These are phyloP conservation scores for Drosophila pachea DNA, from an alignment of 1,140 invertebrate genomes.

Conservation along the genomic window DNA sequence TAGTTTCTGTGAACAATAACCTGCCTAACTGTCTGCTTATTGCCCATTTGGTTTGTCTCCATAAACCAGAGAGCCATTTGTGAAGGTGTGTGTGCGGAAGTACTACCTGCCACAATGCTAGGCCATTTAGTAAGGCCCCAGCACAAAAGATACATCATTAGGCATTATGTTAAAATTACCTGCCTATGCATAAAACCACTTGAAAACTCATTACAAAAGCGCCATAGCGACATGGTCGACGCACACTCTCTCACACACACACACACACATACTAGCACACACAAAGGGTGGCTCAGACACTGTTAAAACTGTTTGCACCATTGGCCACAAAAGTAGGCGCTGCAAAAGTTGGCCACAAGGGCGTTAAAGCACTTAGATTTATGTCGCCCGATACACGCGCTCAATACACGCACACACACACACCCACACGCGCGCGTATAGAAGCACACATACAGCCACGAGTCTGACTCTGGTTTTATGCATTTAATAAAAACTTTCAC, in stretches of 20 bases:
- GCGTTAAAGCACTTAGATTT: slow-evolving; percentile 77
- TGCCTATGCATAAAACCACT: slow-evolving; percentile 73
- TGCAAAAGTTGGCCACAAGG: slow-evolving; percentile 61
- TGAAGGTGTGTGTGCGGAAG: neutral
- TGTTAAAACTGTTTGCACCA: slow-evolving; percentile 61
- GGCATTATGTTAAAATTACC: slow-evolving; percentile 74
- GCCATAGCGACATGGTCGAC: slow-evolving; percentile 31
- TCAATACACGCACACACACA: slow-evolving; percentile 13
- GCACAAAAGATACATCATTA: slow-evolving; percentile 68
- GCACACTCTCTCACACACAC: slow-evolving; percentile 28
- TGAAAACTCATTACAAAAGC: slow-evolving; percentile 74
- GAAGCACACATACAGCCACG: slow-evolving; percentile 38
- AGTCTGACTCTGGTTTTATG: slow-evolving; percentile 68
- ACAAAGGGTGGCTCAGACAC: slow-evolving; percentile 39
- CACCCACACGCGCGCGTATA: slow-evolving; percentile 34
- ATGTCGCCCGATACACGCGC: slow-evolving; percentile 54
- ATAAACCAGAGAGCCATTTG: slow-evolving; percentile 2
- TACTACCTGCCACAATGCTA: slow-evolving; percentile 12
- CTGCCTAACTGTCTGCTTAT: slow-evolving; percentile 23
- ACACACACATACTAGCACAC: slow-evolving; percentile 6
- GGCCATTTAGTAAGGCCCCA: slow-evolving; percentile 29
- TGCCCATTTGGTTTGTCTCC: slow-evolving; percentile 13
- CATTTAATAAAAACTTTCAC: slow-evolving; percentile 76
- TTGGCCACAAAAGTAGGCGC: slow-evolving; percentile 70
- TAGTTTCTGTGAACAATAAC: slow-evolving; percentile 15